phyloP scores from a whole-genome alignment of 1,140 invertebrate species.

The Drosophila bipectinata region DNA sequence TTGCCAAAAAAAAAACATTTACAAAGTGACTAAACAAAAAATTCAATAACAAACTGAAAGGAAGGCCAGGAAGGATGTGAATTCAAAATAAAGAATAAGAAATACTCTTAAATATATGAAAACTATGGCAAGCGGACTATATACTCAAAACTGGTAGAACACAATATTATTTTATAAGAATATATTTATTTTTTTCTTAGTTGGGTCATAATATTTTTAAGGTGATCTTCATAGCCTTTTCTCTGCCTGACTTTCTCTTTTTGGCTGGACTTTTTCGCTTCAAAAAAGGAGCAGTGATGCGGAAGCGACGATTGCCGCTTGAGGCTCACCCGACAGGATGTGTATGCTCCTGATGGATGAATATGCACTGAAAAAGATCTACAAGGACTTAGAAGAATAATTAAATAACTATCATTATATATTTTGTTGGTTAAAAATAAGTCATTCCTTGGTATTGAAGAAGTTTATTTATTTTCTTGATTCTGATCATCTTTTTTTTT shows the following conservation, averaged over 20 bases:
- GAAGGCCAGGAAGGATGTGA: neutral
- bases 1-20: conserved; percentile 57
- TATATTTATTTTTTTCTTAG: neutral
- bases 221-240: neutral
- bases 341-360: conserved; percentile 43
- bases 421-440: neutral
- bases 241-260: conserved; percentile 8
- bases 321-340: conserved; percentile 47
- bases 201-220: neutral
- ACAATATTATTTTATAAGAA: too few relatives aligned
- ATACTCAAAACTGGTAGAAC: too few relatives aligned
- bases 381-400: neutral
- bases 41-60: conserved; percentile 44
- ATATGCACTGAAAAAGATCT: conserved; percentile 4
- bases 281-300: conserved; percentile 75
- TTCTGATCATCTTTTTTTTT: neutral
- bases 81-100: neutral
- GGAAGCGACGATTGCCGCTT: conserved; percentile 74
- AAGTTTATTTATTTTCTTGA: neutral
- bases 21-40: conserved; percentile 65
- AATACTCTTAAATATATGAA: conserved; percentile 12
- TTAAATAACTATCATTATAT: neutral
- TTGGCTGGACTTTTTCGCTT: conserved; percentile 20
- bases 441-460: too few relatives aligned
- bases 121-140: too few relatives aligned